phyloP scores from a whole-genome alignment of 2,888 invertebrate genomes.

The Tipula confusa region DNA sequence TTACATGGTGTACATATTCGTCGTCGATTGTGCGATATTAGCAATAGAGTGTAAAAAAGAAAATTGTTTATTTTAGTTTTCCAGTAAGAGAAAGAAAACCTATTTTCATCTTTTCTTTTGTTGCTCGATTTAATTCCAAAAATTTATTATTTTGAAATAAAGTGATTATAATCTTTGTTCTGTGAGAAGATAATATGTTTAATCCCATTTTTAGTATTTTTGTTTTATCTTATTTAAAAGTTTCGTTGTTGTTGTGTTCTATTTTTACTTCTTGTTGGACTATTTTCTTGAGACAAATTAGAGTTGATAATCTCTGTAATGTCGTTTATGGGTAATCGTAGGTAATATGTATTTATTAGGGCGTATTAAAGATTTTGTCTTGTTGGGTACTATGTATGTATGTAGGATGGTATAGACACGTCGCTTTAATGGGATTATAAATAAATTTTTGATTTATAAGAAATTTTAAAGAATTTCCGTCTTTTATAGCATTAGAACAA shows the following conservation, averaged over 20 bases:
- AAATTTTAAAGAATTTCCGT: neutral
- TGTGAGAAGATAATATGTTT: neutral
- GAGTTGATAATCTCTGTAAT: neutral
- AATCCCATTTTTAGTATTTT: slow-evolving; percentile 14
- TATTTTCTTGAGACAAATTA: slow-evolving; percentile 6
- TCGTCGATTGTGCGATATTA: neutral
- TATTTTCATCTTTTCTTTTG: neutral
- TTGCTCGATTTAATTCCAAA: slow-evolving; percentile 1
- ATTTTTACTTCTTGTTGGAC: neutral
- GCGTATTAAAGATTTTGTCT: neutral
- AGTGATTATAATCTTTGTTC: slow-evolving; percentile 3
- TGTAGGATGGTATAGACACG: neutral
- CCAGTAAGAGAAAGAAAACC: neutral
- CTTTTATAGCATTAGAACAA: neutral
- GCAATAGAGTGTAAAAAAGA: neutral
- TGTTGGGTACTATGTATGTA: neutral
- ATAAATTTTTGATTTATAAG: neutral
- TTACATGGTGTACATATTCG: neutral
- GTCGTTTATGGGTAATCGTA: neutral
- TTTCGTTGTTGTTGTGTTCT: too few species aligned
- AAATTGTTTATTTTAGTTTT: neutral
- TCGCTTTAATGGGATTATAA: neutral
- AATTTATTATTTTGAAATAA: neutral
- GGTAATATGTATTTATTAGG: slow-evolving; percentile 12
- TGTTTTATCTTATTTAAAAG: neutral